A percentile compares a stretch with the other conserved stretches of the same genome.
These are phyloP conservation scores for Watsonalla binaria DNA, from an alignment of 2,888 invertebrate genomes.

Conservation along the genomic window DNA sequence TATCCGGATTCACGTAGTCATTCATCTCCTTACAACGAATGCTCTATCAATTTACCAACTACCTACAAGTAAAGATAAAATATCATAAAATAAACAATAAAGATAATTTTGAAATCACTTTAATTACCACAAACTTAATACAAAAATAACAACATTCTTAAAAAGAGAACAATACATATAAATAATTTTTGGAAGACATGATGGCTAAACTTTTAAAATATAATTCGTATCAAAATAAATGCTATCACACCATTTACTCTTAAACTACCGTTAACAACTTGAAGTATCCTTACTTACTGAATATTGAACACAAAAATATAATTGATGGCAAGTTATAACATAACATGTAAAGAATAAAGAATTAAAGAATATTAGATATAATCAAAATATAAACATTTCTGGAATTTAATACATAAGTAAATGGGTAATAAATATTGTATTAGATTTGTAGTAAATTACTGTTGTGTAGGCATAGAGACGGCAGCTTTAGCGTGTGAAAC, in stretches of 20 bases:
- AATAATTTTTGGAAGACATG: neutral
- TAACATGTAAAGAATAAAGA: conserved; percentile 18
- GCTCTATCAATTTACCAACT: no score
- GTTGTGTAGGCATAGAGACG: conserved; percentile 90
- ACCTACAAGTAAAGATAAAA: no score
- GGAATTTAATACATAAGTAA: no score
- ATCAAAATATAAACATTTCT: conserved; percentile 1
- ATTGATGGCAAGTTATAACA: neutral
- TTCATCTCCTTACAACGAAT: no score
- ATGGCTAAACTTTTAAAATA: neutral
- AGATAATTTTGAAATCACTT: no score
- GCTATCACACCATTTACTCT: neutral
- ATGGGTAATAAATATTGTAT: no score
- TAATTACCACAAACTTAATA: neutral
- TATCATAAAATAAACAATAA: no score
- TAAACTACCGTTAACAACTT: neutral
- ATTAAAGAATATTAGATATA: conserved; percentile 9
- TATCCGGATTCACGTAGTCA: no score
- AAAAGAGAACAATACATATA: neutral
- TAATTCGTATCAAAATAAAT: neutral
- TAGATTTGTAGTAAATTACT: conserved; percentile 30
- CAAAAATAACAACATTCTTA: neutral
- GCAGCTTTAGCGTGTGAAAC: conserved; percentile 86
- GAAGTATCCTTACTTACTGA: neutral
- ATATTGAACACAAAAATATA: no score